A percentile compares a stretch with the other conserved stretches of the same genome.
phyloP scores from a whole-genome alignment of 1,140 invertebrate genomes.

The Pentalonia nigronervosa region DNA sequence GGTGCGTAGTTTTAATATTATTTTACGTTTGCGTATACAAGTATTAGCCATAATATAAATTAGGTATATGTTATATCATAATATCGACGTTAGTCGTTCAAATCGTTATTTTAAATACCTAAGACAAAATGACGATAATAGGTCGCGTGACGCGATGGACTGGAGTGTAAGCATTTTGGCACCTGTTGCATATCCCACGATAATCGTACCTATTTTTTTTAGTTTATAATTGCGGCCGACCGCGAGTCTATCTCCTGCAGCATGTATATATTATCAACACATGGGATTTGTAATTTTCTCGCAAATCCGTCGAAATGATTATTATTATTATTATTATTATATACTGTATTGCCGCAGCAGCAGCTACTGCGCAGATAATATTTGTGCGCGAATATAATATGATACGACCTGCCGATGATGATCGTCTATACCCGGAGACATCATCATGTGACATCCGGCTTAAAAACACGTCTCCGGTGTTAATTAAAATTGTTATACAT shows the following conservation, averaged over 20 bases:
- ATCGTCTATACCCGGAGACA: not conserved
- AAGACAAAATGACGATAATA: no score
- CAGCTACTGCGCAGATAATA: not conserved
- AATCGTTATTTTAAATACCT: no score
- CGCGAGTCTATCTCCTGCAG: not conserved
- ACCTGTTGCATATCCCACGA: not conserved
- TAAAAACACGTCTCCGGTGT: conserved; percentile 2
- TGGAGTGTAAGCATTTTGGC: no score
- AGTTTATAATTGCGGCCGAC: not conserved
- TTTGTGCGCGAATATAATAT: not conserved
- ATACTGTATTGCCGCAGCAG: not conserved
- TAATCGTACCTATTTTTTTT: not conserved
- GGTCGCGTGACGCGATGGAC: no score
- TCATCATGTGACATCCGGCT: conserved; percentile 25
- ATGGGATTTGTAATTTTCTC: not conserved
- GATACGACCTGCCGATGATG: not conserved
- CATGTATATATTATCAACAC: not conserved
- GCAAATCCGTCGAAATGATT: not conserved
- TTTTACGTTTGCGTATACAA: not conserved
- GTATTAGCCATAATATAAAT: no score
- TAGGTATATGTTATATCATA: no score
- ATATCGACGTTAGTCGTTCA: no score
- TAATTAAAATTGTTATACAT: conserved; percentile 38
- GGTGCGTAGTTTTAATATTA: not conserved
- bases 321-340: not conserved